These are phyloP conservation scores for Orestias chungarensis DNA, from an alignment of 2,797 vertebrate species.

Conservation along the genomic window DNA sequence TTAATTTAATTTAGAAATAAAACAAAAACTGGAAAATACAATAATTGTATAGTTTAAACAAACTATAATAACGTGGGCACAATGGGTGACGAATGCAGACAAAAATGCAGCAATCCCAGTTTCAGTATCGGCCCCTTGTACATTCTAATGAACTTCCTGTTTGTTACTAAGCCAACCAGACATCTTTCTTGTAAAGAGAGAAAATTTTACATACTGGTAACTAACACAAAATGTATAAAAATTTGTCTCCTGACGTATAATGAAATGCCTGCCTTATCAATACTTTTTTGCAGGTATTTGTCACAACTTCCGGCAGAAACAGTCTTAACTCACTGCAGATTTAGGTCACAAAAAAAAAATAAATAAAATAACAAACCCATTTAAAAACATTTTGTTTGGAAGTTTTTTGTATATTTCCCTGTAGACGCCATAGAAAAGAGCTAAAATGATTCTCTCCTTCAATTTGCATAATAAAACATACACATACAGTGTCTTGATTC, in stretches of 20 bases:
- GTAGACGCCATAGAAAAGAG: neutral
- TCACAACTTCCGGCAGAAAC: neutral
- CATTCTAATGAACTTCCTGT: neutral
- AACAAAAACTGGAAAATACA: neutral
- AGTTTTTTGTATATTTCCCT: neutral
- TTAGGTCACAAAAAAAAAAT: neutral
- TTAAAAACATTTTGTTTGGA: neutral
- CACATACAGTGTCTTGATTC: neutral
- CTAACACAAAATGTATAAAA: neutral
- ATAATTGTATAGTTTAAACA: neutral
- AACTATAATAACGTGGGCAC: neutral
- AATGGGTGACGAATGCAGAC: slow-evolving; percentile 4
- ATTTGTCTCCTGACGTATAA: neutral
- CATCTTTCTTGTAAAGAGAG: neutral
- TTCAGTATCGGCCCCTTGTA: slow-evolving; percentile 6
- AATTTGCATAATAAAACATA: neutral
- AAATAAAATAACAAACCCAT: neutral
- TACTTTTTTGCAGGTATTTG: slow-evolving; percentile 6
- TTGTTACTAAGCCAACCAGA: no score
- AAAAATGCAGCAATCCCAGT: slow-evolving; percentile 2
- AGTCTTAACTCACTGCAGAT: neutral
- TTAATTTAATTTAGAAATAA: neutral
- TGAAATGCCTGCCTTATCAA: slow-evolving; percentile 1
- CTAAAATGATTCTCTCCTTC: neutral
- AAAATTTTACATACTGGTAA: neutral